Conservation (phyloP, 2,888 invertebrate species). For the Selenia dentaria region DNA sequence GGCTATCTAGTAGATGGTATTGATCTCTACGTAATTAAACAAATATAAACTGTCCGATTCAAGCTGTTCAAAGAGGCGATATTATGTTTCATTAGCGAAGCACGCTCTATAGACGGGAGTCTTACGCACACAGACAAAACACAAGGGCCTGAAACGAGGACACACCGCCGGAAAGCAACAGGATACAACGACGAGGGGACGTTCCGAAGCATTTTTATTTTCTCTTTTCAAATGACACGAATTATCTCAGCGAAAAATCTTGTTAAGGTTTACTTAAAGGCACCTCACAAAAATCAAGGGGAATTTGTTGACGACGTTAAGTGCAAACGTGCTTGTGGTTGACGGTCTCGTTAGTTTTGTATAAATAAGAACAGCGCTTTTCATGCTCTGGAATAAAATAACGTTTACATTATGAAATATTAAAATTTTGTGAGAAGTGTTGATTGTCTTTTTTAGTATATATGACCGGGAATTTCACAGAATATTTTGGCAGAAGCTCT, state of each 20-base stretch:
- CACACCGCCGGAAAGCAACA: constrained; percentile 23
- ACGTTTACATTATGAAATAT: no score
- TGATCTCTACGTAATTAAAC: no score
- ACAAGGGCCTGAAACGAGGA: constrained; percentile 9
- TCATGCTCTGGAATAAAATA: constrained; percentile 1
- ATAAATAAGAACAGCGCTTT: constrained; percentile 6
- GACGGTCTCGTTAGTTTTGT: constrained; percentile 20
- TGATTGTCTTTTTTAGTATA: no score
- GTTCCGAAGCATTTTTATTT: constrained; percentile 24
- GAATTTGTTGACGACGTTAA: constrained; percentile 20
- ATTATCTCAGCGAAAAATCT: constrained; percentile 28
- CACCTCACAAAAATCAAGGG: constrained; percentile 21
- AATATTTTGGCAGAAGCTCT: no score
- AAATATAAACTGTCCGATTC: no score
- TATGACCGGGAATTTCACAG: no score
- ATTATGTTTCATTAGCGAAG: no score
- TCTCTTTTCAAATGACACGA: constrained; percentile 23
- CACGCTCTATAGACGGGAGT: not conserved
- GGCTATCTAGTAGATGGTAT: no score
- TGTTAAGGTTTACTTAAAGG: constrained; percentile 25
- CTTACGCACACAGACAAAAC: not conserved
- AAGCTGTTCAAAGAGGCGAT: no score
- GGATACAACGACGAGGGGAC: constrained; percentile 18
- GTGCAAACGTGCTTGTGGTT: constrained; percentile 12
- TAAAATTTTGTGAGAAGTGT: no score